Conservation (phyloP, 2,888 invertebrate genomes). For the Hofmannophila pseudospretella region DNA sequence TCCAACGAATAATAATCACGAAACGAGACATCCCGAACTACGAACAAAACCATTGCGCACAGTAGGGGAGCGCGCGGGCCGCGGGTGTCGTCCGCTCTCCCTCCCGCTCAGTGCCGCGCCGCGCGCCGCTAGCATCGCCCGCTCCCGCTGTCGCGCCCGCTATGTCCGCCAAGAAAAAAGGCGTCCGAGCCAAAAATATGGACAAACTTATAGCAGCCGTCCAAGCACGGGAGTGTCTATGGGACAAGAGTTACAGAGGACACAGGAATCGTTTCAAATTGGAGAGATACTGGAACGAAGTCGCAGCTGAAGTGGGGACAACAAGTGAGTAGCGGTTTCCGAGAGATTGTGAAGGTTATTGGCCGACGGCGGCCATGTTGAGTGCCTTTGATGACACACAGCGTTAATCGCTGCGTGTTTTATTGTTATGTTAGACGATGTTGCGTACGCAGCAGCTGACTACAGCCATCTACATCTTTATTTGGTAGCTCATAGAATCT, state of each 20-base stretch:
- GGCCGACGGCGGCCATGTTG: constrained; percentile 27
- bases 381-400: not conserved
- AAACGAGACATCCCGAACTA: too few relatives aligned
- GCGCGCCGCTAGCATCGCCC: constrained; percentile 40
- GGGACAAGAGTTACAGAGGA: constrained; percentile 68
- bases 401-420: not conserved
- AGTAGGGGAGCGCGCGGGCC: constrained; percentile 10
- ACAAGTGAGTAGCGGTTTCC: constrained; percentile 53
- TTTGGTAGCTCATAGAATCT: too few relatives aligned
- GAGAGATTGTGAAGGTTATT: constrained; percentile 30
- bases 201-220: constrained; percentile 70
- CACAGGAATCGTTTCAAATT: constrained; percentile 66
- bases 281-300: constrained; percentile 72
- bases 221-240: constrained; percentile 66
- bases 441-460: too few relatives aligned
- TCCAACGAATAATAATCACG: too few relatives aligned
- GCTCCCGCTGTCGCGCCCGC: constrained; percentile 52
- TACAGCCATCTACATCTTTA: too few relatives aligned
- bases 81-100: constrained; percentile 12
- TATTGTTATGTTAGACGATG: too few relatives aligned
- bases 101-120: constrained; percentile 39
- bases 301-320: constrained; percentile 65
- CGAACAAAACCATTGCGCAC: not conserved
- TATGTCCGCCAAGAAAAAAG: constrained; percentile 48
- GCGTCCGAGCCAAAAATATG: constrained; percentile 61